These are phyloP conservation scores for Bombus breviceps DNA, from an alignment of 1,140 invertebrate genomes.

Conservation along the genomic window DNA sequence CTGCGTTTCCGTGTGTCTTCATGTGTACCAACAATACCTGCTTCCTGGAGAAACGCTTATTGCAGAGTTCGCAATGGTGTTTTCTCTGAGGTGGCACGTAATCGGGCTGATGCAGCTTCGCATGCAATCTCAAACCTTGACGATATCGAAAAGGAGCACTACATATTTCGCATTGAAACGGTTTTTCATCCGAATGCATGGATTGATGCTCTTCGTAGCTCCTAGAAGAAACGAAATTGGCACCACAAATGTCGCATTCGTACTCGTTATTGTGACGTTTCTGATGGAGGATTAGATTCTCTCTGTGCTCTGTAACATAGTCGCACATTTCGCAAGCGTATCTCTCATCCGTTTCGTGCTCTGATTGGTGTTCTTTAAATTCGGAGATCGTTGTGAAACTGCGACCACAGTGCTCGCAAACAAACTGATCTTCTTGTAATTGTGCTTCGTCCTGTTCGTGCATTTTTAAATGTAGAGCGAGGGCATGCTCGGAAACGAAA, in stretches of 20 bases:
- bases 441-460: conserved; percentile 36
- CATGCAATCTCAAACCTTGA: conserved; percentile 82
- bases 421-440: conserved; percentile 55
- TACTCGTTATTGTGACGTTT: conserved; percentile 77
- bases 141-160: conserved; percentile 81
- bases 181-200: conserved; percentile 72
- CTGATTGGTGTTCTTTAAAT: conserved; percentile 74
- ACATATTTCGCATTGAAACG: conserved; percentile 82
- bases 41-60: conserved; percentile 80
- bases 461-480: conserved; percentile 70
- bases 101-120: conserved; percentile 82
- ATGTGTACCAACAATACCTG: conserved; percentile 82
- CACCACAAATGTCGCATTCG: conserved; percentile 88
- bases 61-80: conserved; percentile 80
- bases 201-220: conserved; percentile 79
- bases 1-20: conserved; percentile 76
- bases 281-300: conserved; percentile 76
- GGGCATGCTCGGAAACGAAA: conserved; percentile 78
- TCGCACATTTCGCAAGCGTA: conserved; percentile 76
- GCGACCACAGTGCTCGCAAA: conserved; percentile 78
- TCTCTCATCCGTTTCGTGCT: conserved; percentile 63
- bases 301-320: conserved; percentile 73
- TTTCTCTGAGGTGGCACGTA: conserved; percentile 82
- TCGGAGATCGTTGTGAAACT: conserved; percentile 67
- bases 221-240: conserved; percentile 77